Base-by-base conservation (phyloP, 1,140 invertebrate genomes). In the Mylabris phalerata region DNA sequence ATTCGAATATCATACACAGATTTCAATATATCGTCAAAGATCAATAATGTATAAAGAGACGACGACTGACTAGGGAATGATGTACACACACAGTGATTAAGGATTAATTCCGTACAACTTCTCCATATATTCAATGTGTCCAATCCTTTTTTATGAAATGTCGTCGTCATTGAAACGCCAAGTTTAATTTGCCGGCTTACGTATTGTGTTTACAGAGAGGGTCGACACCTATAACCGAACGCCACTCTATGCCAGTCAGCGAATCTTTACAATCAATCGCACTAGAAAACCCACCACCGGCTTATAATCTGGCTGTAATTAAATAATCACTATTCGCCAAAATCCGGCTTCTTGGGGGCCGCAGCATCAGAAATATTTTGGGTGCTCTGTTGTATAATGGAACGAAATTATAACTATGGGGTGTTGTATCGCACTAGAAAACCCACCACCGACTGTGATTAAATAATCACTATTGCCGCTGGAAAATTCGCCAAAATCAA, bases 81-180 rank as follows among this genome's bases (percentile, higher is more conserved):
- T 19, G 19, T 19, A 19, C 44, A 42, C 24, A 45, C 42, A 54
- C 42, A 5, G 32, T 45, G 51, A 54, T 54, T 54, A 54, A 54
- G 51, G 51, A 54, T 54, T 54, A 54, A 54, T 54, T 54, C 51
- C 45, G 10, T 19, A 54, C 41, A 13, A 45, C 41, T 45, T 54
- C 52, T 54, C 41, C 41, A 52, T 54, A 59, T 59, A 54, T 57
- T 61, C 59, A 61, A 57, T 61, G 59, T 60, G 59, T 61, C 55
- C 59, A 57, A 61, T 61, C 59, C 59, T 61, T 61, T 61, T 61
- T 61, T 61, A 61, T 61, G 59, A 61, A 61, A 61, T 61, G 52
- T 61, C 59, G 59, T 51, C 50, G 41, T 42, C 54, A 61, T 27
- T 50, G 40, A 49, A 48, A 46, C 54, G 48, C 54, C 50, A 11